Base-by-base conservation (phyloP, 2,888 invertebrate genomes). In the Augochlorella aurata region DNA sequence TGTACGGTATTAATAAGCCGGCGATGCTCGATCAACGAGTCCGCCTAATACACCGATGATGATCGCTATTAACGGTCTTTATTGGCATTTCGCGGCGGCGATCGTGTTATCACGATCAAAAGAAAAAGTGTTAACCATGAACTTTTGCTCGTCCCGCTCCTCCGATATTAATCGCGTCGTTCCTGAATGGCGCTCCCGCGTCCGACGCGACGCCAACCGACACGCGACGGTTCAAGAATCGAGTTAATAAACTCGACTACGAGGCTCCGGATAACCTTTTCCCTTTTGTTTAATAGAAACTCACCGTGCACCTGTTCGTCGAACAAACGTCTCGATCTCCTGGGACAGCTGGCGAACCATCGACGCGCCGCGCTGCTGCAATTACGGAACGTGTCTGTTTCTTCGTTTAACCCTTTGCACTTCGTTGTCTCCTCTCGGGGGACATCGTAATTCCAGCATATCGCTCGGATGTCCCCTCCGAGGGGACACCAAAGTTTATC, bases 61-160 rank as follows among this genome's bases (percentile, higher is more conserved):
- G 54, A 47, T 69, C 50, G 50, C 71, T 70, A 65, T 78, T 54
- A 71, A 81, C 38, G 38, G 44, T 44, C 38, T 49, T 54, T 66
- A 75, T 70, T 77, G 80, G 58, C 79, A 82, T 84, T 85, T 82
- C 63, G 75, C 82, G 24, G 24, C 61, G 81, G 63, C 76, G 78
- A 73, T 85, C 71, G 24, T 71, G 81, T 87, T 87, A 87, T 87
- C 87, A 86, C 75, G 85, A 84, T 84, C 72, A 49, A 66, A 69
- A 75, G 82, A 81, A 84, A 86, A 81, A 74, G 74, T 44, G 50
- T 44, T 65, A 79, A 61, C 86, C 86, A 71, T 87, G 84, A 87
- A 87, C 87, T 87, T 87, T 87, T 69, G 69, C 80, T 74, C 61
- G 74, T 73, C 72, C 74, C 76, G 47, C 74, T 74, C 74, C 65